Percentiles rank a stretch among this genome's conserved stretches.
These are phyloP conservation scores for Acleris emargana DNA, from an alignment of 2,888 invertebrate genomes.

Conservation along the genomic window DNA sequence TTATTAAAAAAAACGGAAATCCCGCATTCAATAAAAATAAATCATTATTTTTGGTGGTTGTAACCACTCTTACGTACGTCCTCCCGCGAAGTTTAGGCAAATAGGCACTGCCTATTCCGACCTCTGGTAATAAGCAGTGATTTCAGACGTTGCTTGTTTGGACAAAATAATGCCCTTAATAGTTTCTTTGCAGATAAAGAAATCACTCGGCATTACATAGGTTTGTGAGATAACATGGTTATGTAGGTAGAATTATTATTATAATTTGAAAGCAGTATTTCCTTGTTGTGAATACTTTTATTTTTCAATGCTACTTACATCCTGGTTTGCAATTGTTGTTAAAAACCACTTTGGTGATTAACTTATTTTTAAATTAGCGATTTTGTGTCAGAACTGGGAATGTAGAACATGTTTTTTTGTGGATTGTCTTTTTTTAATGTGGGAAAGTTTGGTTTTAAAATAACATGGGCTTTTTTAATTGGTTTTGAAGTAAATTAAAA, in stretches of 20 bases:
- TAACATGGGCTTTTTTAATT: not conserved
- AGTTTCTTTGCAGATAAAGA: not conserved
- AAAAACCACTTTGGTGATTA: not conserved
- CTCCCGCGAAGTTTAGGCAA: too few relatives aligned
- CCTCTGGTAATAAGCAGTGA: too few relatives aligned
- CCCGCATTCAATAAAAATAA: too few relatives aligned
- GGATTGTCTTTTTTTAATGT: not conserved
- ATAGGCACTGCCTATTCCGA: too few relatives aligned
- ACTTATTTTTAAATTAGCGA: not conserved
- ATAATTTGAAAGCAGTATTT: slow-evolving; percentile 17
- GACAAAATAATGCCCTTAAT: not conserved
- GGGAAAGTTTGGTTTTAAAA: slow-evolving; percentile 1
- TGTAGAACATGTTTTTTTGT: not conserved
- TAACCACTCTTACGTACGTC: too few relatives aligned
- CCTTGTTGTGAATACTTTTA: slow-evolving; percentile 17
- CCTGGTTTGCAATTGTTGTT: not conserved
- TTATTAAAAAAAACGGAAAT: too few relatives aligned
- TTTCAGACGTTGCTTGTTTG: too few relatives aligned
- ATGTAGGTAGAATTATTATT: not conserved
- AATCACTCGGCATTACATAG: not conserved
- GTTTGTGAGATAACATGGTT: slow-evolving; percentile 1
- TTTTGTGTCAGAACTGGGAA: not conserved
- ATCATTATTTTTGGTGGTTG: too few relatives aligned
- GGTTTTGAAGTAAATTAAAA: not conserved
- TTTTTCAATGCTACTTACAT: slow-evolving; percentile 7